Evolutionary conservation across 92 coral and sea anemone species (phyloP).

Genomic region (Porites evermanni): DNA sequence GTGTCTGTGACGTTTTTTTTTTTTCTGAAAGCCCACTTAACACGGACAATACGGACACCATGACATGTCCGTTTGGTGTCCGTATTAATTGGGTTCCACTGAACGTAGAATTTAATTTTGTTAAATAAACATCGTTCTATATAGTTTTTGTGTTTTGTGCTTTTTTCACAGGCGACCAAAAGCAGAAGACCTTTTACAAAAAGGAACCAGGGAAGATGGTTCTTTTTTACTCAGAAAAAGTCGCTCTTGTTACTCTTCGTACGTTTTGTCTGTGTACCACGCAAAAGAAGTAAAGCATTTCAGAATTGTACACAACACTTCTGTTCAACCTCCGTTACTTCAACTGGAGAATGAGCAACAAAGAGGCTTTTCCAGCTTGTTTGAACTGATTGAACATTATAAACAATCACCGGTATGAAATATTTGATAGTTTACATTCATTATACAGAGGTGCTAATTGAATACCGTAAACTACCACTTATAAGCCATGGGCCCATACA

Average conservation of each 20-base stretch:
- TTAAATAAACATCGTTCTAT: too few relatives aligned
- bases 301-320: constrained; percentile 10
- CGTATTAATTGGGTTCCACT: too few relatives aligned
- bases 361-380: constrained; percentile 61
- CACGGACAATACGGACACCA: too few relatives aligned
- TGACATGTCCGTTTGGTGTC: too few relatives aligned
- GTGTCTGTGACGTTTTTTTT: too few relatives aligned
- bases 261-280: constrained; percentile 58
- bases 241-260: constrained; percentile 19
- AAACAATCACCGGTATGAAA: constrained; percentile 54
- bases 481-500: too few relatives aligned
- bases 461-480: too few relatives aligned
- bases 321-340: background rate
- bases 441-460: too few relatives aligned
- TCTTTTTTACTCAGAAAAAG: constrained; percentile 62
- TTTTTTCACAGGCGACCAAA: constrained; percentile 49
- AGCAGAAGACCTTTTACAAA: constrained; percentile 55
- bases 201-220: constrained; percentile 63
- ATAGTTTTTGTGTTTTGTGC: too few relatives aligned
- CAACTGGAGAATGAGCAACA: constrained; percentile 10
- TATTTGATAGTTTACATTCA: background rate
- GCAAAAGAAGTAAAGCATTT: constrained; percentile 56
- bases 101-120: too few relatives aligned
- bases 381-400: constrained; percentile 63
- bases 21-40: too few relatives aligned